Percentiles rank a stretch among this genome's conserved stretches.
These are phyloP conservation scores for Spondyliosoma cantharus DNA, from an alignment of 2,797 vertebrate genomes.

Conservation along the genomic window DNA sequence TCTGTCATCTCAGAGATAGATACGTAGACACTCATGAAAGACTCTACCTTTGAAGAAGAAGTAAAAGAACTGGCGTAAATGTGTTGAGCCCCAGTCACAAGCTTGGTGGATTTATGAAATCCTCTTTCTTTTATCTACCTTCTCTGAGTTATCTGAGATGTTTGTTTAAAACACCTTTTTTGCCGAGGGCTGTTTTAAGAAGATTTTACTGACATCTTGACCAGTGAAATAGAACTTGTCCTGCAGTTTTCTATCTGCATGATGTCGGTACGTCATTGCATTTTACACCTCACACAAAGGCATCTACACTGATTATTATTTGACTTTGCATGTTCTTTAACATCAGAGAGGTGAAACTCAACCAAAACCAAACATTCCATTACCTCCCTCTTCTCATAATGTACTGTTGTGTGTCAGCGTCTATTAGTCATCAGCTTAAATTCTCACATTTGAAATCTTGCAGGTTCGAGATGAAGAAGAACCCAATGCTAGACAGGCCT, in stretches of 20 bases:
- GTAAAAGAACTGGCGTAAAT: constrained; percentile 13
- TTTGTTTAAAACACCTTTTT: background rate
- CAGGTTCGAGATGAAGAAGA: constrained; percentile 91
- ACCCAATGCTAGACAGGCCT: constrained; percentile 87
- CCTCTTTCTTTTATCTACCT: constrained; percentile 4
- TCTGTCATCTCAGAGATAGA: constrained; percentile 10
- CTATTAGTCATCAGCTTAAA: background rate
- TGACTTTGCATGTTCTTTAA: constrained; percentile 53
- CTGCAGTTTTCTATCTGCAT: constrained; percentile 28
- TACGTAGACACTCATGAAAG: constrained; percentile 34
- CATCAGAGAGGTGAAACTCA: constrained; percentile 81
- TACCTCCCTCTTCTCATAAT: constrained; percentile 20
- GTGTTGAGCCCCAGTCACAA: background rate
- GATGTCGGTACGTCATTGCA: constrained; percentile 13
- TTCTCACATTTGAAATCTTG: constrained; percentile 53
- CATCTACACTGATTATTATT: constrained; percentile 9
- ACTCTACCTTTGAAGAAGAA: constrained; percentile 30
- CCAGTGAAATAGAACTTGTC: constrained; percentile 11
- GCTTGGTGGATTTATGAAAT: constrained; percentile 15
- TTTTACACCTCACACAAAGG: background rate
- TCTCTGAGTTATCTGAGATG: background rate
- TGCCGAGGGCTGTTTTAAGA: too few relatives aligned
- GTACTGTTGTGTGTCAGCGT: constrained; percentile 11
- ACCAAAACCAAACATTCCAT: constrained; percentile 62
- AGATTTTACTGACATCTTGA: background rate